These are phyloP conservation scores for Falco biarmicus DNA, from an alignment of 2,797 vertebrate genomes.

Conservation along the genomic window DNA sequence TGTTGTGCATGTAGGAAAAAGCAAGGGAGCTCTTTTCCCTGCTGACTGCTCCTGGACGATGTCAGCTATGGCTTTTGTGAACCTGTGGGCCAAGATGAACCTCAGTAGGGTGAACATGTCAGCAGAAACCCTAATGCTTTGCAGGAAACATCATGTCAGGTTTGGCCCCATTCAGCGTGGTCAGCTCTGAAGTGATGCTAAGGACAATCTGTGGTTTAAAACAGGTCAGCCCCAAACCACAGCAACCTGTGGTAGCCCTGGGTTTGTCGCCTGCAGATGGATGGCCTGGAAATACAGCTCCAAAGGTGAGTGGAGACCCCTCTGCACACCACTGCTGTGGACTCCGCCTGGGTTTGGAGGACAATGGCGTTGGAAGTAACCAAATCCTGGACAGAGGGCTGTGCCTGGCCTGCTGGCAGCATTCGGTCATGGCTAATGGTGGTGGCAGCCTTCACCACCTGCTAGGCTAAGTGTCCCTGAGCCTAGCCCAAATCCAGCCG, in stretches of 20 bases:
- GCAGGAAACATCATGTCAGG: background rate
- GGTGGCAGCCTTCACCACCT: background rate
- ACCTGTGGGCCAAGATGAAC: background rate
- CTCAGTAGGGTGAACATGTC: background rate
- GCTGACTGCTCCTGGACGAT: background rate
- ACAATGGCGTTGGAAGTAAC: accelerated
- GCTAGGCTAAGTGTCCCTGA: background rate
- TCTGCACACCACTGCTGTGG: background rate
- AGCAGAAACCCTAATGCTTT: background rate
- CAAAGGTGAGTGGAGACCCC: background rate
- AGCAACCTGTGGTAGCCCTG: background rate
- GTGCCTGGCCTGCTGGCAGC: background rate
- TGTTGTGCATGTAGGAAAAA: background rate
- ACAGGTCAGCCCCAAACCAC: background rate
- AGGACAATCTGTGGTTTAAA: background rate
- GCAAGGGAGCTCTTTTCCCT: background rate
- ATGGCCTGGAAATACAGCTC: background rate
- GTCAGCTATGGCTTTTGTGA: background rate
- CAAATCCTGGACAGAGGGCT: background rate
- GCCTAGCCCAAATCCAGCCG: background rate
- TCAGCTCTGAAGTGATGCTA: background rate
- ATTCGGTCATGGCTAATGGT: accelerated
- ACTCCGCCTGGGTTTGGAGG: background rate
- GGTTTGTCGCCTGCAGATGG: background rate
- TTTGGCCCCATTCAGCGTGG: background rate